Base-by-base conservation (phyloP, 1,140 invertebrate species). In the Aphidius ervi region DNA sequence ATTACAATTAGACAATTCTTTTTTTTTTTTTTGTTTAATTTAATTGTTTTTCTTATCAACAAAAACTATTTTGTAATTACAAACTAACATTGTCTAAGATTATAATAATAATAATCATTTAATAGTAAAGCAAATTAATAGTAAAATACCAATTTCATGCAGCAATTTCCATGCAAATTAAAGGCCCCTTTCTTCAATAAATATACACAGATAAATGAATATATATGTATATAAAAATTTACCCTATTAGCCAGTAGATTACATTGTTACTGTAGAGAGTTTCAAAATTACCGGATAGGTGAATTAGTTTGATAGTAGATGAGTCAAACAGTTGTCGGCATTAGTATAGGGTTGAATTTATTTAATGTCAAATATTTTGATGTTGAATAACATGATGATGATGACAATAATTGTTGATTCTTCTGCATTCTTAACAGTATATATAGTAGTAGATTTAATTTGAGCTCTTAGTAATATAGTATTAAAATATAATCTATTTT, bases 261-360 rank as follows among this genome's bases (percentile, higher is more conserved):
- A 16, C 41, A 66, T 59, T 65, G 57, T 61, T 67, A 68, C 63
- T 31, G 23, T 31, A 61, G 65, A 63, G 61, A 63, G 66, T 61
- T 50, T 63, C 64, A 63, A 65, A 70, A 70, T 73, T 73, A 73
- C 70, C 71, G 62, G 67, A 60, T 59, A 66, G 66, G 64, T 70
- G 65, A 69, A 65, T 73, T 71, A 71, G 71, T 73, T 70, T 68
- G 48, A 63, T 67, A 68, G 63, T 68, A 41, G 39, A 46, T 56
- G 10, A 40, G 31, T 47, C 9, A n/a, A 59, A 41, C 7, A 53
- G 16, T 54, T 54, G 56, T n/a, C 52, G 42, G 52, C 40, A 42
- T 52, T 31, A 52, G 7, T 37, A 45, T 57, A 46, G 49, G 40
- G 43, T 42, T 60, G 45, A 41, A 20, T 37, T 41, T 37, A 40